A percentile compares a stretch with the other conserved stretches of the same genome.
Evolutionary conservation across 2,797 vertebrate species (phyloP).

Genomic region (Nannoperca obscura): DNA sequence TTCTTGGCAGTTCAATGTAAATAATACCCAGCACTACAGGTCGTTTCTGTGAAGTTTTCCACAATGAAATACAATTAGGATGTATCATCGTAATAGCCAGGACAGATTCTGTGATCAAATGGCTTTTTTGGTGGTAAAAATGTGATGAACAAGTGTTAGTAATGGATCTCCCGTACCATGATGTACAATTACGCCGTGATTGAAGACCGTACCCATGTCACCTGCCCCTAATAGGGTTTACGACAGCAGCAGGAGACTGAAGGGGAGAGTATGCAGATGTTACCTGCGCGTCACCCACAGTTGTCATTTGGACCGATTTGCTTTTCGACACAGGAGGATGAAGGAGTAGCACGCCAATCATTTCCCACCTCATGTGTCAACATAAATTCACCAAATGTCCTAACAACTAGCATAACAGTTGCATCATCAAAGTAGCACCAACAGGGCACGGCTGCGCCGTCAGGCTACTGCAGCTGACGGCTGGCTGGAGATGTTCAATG

Average conservation of each 20-base stretch:
- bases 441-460: not conserved
- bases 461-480: not conserved
- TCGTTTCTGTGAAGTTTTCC: not conserved
- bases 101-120: not conserved
- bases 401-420: not conserved
- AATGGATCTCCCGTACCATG: not conserved
- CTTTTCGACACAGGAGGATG: slow-evolving; percentile 8
- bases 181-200: too few relatives aligned
- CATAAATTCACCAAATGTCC: slow-evolving; percentile 14
- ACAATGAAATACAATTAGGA: not conserved
- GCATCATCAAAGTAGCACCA: not conserved
- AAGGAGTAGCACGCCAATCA: not conserved
- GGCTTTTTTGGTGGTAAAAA: not conserved
- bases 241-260: slow-evolving; percentile 4
- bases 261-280: not conserved
- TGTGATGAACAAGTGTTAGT: not conserved
- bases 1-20: too few relatives aligned
- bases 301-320: slow-evolving; percentile 34
- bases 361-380: slow-evolving; percentile 37
- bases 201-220: too few relatives aligned
- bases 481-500: not conserved
- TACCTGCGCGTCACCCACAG: slow-evolving; percentile 14
- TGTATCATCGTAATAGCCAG: not conserved
- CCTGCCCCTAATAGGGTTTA: not conserved
- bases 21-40: not conserved